Evolutionary conservation across 2,888 invertebrate genomes (phyloP), one percentile per base, ranked within the genome.

Genomic region (Cotesia congregata): DNA sequence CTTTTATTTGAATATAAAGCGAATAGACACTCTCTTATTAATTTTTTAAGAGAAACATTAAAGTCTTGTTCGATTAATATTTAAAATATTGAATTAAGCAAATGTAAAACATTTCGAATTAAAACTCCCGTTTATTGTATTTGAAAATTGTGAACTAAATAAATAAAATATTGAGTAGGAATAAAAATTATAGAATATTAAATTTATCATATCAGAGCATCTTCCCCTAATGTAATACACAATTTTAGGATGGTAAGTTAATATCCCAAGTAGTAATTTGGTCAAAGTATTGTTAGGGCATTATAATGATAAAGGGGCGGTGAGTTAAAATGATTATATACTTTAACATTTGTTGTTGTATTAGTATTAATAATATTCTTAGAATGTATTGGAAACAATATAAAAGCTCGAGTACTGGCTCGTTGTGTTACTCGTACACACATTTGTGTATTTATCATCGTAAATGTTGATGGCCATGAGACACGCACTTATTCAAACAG

Each of bases 381-480:
- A 30, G 12, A 2, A 50, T 50, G 12, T 50, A 50, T 50, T 50
- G 50, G 12, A 50, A 50, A 50, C 12, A 50, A 50, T 50, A 50
- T 50, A 50, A 50, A 50, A 50, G 50, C 50, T 50, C 50, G 12
- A 50, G 50, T 50, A 50, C 50, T 50, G 30, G 30, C 2, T 30
- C 30, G 30, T 30, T 30, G 50, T 50, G 12, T 50, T 50, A 12
- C 7, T 7, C 50, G 12, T 50, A 60, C 20, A 30, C 62, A 40
- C 62, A 70, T 70, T 67, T 60, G 50, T 75, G 62, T 75, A 80
- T 79, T 81, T 80, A 82, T 80, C 79, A 80, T 80, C 73, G 76
- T 72, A 78, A 78, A 80, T 75, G 77, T 72, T 80, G 81, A 82
- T 82, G 82, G 76, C 81, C 78, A 68, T 75, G 73, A 64, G 74